These are phyloP conservation scores for Eupithecia dodoneata DNA, from an alignment of 2,888 invertebrate genomes.

Conservation along the genomic window DNA sequence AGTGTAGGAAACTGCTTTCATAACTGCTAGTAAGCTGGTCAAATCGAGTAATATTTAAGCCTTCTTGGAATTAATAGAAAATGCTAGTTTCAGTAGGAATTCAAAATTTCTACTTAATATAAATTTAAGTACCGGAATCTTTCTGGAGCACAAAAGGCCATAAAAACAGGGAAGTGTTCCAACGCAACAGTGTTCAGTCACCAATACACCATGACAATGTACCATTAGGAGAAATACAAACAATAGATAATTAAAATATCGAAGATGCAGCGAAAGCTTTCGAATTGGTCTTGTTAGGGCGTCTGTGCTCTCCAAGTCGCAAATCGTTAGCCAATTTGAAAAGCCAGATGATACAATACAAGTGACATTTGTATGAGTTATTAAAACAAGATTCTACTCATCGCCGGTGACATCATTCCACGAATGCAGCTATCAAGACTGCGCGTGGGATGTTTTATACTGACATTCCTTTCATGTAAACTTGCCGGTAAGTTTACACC, in stretches of 20 bases:
- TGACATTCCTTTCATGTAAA: constrained; percentile 38
- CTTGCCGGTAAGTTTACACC: constrained; percentile 22
- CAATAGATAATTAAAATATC: constrained; percentile 26
- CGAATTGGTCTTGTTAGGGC: background rate
- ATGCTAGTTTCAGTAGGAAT: background rate
- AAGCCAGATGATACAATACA: background rate
- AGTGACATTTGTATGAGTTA: constrained; percentile 21
- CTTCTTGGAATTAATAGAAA: background rate
- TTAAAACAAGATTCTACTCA: constrained; percentile 27
- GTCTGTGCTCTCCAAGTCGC: background rate
- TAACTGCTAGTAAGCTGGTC: background rate
- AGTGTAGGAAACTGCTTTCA: constrained; percentile 1
- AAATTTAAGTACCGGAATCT: background rate
- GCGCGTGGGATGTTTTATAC: constrained; percentile 33
- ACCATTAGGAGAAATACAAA: constrained; percentile 20
- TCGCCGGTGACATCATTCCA: constrained; percentile 39
- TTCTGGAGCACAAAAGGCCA: constrained; percentile 1
- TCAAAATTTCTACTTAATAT: background rate
- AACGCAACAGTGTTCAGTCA: constrained; percentile 6
- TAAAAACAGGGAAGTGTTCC: background rate
- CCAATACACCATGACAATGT: constrained; percentile 14
- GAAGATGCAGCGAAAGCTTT: constrained; percentile 13
- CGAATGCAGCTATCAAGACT: constrained; percentile 25
- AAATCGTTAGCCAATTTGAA: background rate
- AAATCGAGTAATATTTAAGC: background rate